Percentiles rank a stretch among this genome's conserved stretches.
phyloP scores from a whole-genome alignment of 2,888 invertebrate species.

The Lordiphosa andalusiaca region DNA sequence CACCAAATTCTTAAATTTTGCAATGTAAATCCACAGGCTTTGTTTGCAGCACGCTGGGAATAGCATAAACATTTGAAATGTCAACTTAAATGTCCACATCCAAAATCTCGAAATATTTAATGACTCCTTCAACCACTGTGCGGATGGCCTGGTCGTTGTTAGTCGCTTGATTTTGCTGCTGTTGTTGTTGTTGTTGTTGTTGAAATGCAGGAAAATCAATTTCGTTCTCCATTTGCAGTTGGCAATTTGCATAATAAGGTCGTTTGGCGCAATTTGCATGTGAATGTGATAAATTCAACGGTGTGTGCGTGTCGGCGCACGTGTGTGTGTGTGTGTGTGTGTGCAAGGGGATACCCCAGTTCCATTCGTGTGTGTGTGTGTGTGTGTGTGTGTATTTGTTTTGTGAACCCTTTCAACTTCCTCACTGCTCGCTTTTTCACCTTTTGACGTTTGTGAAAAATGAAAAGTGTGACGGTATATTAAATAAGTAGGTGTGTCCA shows the following conservation, averaged over 20 bases:
- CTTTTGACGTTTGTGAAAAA: constrained; percentile 55
- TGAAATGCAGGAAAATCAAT: constrained; percentile 78
- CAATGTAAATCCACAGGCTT: too few species aligned
- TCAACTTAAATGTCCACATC: too few species aligned
- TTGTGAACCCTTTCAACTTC: constrained; percentile 31
- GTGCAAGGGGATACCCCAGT: constrained; percentile 13
- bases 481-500: constrained; percentile 68
- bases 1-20: too few species aligned
- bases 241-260: constrained; percentile 81
- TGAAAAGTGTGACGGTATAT: constrained; percentile 70
- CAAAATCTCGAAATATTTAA: neutral
- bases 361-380: constrained; percentile 5
- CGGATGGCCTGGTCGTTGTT: constrained; percentile 15
- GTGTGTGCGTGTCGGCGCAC: constrained; percentile 39
- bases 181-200: constrained; percentile 39
- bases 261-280: constrained; percentile 80
- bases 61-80: too few species aligned
- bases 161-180: constrained; percentile 10
- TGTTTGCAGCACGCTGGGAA: too few species aligned
- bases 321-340: constrained; percentile 17
- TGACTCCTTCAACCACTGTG: constrained; percentile 7
- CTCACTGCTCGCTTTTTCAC: constrained; percentile 55
- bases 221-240: constrained; percentile 80
- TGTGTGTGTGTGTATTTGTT: constrained; percentile 36
- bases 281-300: constrained; percentile 79